Conservation (phyloP, 2,888 invertebrate genomes). For the Rhimphoctona megacephalus region DNA sequence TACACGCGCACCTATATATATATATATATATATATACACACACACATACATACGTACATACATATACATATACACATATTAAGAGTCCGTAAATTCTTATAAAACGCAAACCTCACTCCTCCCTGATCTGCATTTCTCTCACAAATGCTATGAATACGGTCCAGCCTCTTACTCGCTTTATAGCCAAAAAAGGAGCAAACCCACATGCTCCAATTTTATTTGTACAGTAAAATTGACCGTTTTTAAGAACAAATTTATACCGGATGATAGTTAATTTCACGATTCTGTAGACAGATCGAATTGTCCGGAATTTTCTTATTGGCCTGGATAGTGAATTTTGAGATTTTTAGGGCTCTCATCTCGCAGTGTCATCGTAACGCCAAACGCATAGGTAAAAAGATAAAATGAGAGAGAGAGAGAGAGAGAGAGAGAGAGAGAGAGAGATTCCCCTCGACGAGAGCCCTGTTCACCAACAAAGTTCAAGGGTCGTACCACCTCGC, state of each 20-base stretch:
- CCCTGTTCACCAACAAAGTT: constrained; percentile 63
- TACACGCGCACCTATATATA: constrained; percentile 6
- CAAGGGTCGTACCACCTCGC: constrained; percentile 63
- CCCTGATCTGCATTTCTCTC: constrained; percentile 51
- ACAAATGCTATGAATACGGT: constrained; percentile 32
- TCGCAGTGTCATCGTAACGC: constrained; percentile 14
- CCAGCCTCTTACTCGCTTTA: constrained; percentile 38
- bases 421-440: background rate
- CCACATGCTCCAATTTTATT: background rate
- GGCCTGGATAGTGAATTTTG: constrained; percentile 55
- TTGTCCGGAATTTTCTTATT: constrained; percentile 28
- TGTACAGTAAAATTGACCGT: background rate
- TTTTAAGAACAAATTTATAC: background rate
- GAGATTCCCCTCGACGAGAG: constrained; percentile 35
- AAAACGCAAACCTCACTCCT: constrained; percentile 40
- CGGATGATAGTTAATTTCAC: constrained; percentile 26
- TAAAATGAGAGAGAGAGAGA: background rate
- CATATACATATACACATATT: background rate
- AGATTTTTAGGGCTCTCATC: constrained; percentile 60
- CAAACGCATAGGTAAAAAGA: background rate
- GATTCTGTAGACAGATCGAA: background rate
- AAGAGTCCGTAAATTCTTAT: background rate
- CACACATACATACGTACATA: background rate
- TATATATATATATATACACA: background rate
- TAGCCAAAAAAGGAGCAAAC: constrained; percentile 6